A percentile compares a stretch with the other conserved stretches of the same genome.
Conservation (phyloP, 2,888 invertebrate genomes). For the Mimachlamys varia region DNA sequence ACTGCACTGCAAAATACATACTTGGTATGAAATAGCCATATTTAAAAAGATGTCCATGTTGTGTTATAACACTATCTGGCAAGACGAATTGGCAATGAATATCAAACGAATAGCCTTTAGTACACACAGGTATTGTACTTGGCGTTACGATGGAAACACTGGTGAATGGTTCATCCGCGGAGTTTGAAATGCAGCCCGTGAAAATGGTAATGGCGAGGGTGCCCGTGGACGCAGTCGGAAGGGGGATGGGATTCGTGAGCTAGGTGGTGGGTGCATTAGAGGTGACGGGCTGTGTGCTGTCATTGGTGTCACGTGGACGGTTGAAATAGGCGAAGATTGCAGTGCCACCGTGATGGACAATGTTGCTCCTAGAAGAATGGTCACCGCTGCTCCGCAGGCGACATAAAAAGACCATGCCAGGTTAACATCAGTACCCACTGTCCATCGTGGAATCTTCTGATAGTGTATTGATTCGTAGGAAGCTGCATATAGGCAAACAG, state of each 20-base stretch:
- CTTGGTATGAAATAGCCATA: too few species aligned
- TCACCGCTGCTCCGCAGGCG: not conserved
- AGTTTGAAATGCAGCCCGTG: not conserved
- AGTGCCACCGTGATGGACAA: not conserved
- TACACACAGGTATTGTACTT: not conserved
- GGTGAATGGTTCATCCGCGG: not conserved
- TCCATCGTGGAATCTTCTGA: constrained; percentile 18
- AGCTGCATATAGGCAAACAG: constrained; percentile 2
- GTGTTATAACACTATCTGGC: not conserved
- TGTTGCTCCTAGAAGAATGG: constrained; percentile 5
- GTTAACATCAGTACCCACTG: not conserved
- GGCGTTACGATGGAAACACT: not conserved
- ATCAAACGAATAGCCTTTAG: not conserved
- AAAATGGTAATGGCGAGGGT: constrained; percentile 49
- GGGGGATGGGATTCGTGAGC: constrained; percentile 47
- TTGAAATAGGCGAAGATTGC: not conserved
- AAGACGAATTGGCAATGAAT: not conserved
- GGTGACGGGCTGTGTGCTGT: constrained; percentile 44
- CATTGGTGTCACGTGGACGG: constrained; percentile 3
- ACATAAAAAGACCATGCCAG: not conserved
- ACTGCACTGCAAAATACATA: too few species aligned
- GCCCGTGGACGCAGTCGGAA: constrained; percentile 42
- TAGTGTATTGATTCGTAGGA: not conserved
- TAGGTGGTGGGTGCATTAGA: constrained; percentile 49
- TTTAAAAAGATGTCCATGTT: too few species aligned